Evolutionary conservation across 2,797 vertebrate genomes (phyloP).

Genomic region (Triplophysa bombifrons): DNA sequence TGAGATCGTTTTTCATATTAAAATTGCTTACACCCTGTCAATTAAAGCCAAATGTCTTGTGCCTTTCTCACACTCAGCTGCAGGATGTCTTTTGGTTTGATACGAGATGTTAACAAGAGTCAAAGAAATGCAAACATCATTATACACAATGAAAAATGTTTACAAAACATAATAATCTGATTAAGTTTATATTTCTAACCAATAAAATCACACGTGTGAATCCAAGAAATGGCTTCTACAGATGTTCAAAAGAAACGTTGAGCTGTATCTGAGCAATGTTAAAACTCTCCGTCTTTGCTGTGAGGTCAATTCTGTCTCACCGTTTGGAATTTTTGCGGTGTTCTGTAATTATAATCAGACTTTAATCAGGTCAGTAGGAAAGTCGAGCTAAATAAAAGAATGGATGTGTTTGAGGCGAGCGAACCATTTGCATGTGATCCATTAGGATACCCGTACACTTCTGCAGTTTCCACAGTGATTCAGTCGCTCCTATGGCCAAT

Average conservation of each 20-base stretch:
- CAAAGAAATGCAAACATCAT: not conserved
- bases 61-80: not conserved
- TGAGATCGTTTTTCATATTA: too few species aligned
- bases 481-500: slow-evolving; percentile 38
- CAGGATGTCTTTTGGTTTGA: not conserved
- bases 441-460: slow-evolving; percentile 41
- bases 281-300: not conserved
- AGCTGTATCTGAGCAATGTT: not conserved
- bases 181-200: not conserved
- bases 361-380: slow-evolving; percentile 35
- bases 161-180: not conserved
- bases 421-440: slow-evolving; percentile 40
- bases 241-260: not conserved
- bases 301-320: not conserved
- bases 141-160: not conserved
- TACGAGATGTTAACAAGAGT: not conserved
- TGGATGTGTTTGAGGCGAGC: slow-evolving; percentile 15
- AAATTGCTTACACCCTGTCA: not conserved
- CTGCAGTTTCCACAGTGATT: slow-evolving; percentile 49
- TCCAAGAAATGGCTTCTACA: not conserved
- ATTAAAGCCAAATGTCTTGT: not conserved
- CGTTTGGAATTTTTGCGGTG: not conserved
- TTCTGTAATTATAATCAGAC: not conserved
- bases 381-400: slow-evolving; percentile 8
- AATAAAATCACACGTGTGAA: not conserved